These are phyloP conservation scores for Spilogale gracilis DNA, from an alignment of 2,113 vertebrate species.

Conservation along the genomic window DNA sequence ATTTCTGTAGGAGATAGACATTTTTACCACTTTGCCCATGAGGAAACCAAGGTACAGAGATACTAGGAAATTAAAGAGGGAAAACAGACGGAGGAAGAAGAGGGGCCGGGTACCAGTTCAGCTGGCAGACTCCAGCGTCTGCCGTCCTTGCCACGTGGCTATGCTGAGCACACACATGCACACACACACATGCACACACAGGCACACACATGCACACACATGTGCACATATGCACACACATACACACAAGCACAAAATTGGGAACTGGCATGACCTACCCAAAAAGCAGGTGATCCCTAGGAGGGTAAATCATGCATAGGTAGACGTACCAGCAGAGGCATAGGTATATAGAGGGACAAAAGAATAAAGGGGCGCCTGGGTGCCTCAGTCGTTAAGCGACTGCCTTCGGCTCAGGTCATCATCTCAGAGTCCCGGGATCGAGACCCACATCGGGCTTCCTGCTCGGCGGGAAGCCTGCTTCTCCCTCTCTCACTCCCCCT, in stretches of 20 bases:
- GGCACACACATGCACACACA: background rate
- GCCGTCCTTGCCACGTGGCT: rapidly evolving
- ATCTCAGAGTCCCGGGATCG: too few relatives aligned
- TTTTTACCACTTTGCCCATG: background rate
- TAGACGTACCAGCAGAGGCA: background rate
- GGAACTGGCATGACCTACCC: background rate
- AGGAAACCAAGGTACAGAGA: background rate
- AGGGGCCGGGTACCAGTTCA: background rate
- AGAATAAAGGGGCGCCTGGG: too few relatives aligned
- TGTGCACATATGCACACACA: background rate
- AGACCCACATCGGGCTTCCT: too few relatives aligned
- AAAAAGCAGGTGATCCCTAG: background rate
- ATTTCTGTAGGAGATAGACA: background rate
- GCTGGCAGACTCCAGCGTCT: background rate
- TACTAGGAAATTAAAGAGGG: background rate
- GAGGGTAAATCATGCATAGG: background rate
- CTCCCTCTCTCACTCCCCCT: too few relatives aligned
- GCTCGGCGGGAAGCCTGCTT: too few relatives aligned
- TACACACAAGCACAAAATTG: background rate
- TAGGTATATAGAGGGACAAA: rapidly evolving
- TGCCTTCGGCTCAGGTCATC: too few relatives aligned
- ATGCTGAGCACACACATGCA: rapidly evolving
- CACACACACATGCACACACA: background rate
- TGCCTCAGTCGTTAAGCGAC: too few relatives aligned
- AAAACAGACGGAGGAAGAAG: background rate